phyloP scores from a whole-genome alignment of 2,888 invertebrate genomes.

The Drosophila flavopinicola region DNA sequence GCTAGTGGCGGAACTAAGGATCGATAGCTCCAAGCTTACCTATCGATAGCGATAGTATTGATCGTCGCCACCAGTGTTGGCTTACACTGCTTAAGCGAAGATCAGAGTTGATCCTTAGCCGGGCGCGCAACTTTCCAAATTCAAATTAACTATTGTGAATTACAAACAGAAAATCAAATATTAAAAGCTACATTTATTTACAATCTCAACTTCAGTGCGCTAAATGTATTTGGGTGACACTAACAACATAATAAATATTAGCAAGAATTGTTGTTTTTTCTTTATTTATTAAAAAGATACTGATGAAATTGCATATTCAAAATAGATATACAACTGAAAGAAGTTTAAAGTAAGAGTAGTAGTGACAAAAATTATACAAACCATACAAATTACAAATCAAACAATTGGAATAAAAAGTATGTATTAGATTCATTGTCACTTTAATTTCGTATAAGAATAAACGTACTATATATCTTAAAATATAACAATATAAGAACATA shows the following conservation, averaged over 20 bases:
- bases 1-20: constrained; percentile 33
- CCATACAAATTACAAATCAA: constrained; percentile 37
- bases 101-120: constrained; percentile 40
- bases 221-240: too few species aligned
- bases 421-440: constrained; percentile 21
- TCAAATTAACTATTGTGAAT: constrained; percentile 10
- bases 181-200: too few species aligned
- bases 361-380: constrained; percentile 39
- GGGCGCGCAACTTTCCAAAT: constrained; percentile 18
- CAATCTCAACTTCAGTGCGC: too few species aligned
- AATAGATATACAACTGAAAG: too few species aligned
- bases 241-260: too few species aligned
- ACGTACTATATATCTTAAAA: constrained; percentile 18
- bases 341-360: neutral
- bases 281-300: too few species aligned
- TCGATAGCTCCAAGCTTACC: constrained; percentile 43
- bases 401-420: constrained; percentile 31
- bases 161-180: too few species aligned
- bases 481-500: constrained; percentile 30
- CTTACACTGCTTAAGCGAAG: neutral
- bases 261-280: too few species aligned
- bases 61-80: constrained; percentile 30
- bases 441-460: constrained; percentile 41
- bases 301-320: too few species aligned
- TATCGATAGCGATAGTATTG: constrained; percentile 36